A percentile compares a stretch with the other conserved stretches of the same genome.
These are phyloP conservation scores for Leptodactylus fallax DNA, from an alignment of 2,797 vertebrate genomes.

Conservation along the genomic window DNA sequence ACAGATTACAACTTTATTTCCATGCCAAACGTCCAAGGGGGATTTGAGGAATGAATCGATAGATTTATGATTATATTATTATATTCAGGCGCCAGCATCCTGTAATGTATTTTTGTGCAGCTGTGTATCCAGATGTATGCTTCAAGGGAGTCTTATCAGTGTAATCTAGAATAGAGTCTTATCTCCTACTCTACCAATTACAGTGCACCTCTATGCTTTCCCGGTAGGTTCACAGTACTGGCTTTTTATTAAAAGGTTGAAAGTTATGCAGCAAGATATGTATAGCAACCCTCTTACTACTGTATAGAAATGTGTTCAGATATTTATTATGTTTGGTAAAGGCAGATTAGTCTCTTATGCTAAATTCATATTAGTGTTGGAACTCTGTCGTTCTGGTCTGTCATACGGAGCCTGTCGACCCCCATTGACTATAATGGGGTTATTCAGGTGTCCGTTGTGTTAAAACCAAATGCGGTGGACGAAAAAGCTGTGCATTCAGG, in stretches of 20 bases:
- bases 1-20: not conserved
- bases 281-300: no score
- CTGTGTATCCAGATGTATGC: constrained; percentile 56
- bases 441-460: no score
- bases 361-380: no score
- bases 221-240: not conserved
- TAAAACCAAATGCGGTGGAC: no score
- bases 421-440: no score
- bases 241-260: no score
- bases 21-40: not conserved
- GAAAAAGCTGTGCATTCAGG: no score
- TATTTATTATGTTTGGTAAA: no score
- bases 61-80: constrained; percentile 49
- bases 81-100: constrained; percentile 35
- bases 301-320: no score
- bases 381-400: no score
- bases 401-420: no score
- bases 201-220: not conserved
- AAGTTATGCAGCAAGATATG: no score
- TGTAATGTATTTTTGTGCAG: constrained; percentile 35
- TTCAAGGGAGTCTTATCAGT: constrained; percentile 20
- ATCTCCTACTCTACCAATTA: not conserved
- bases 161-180: constrained; percentile 14
- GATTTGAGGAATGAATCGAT: constrained; percentile 22
- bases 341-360: not conserved